A percentile compares a stretch with the other conserved stretches of the same genome.
Conservation (phyloP, 1,140 invertebrate genomes). For the Zaprionus africanus region DNA sequence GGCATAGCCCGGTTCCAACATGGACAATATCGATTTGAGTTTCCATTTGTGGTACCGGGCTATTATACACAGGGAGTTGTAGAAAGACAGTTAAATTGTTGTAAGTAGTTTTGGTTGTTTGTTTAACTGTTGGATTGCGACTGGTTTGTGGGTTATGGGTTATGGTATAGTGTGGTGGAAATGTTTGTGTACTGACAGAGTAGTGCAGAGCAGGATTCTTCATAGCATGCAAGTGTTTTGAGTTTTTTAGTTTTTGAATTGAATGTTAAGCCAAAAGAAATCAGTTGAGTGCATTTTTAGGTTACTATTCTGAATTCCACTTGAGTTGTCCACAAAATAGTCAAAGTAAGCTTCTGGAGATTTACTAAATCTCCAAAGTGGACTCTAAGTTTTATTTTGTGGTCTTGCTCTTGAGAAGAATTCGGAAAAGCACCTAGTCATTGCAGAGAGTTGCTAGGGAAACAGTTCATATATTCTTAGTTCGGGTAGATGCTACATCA, state of each 20-base stretch:
- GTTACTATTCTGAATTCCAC: neutral
- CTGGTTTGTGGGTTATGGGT: constrained; percentile 43
- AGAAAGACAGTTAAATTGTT: constrained; percentile 77
- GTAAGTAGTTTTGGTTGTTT: constrained; percentile 51
- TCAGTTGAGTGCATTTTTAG: constrained; percentile 1
- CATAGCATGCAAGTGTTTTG: constrained; percentile 44
- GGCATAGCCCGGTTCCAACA: constrained; percentile 27
- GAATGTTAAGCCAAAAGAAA: constrained; percentile 33
- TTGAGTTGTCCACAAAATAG: neutral
- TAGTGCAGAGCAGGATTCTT: constrained; percentile 47
- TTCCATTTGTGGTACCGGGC: constrained; percentile 29
- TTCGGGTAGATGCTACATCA: constrained; percentile 37
- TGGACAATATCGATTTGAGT: neutral
- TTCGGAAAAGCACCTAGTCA: neutral
- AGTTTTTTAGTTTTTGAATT: constrained; percentile 11
- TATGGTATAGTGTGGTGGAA: constrained; percentile 42
- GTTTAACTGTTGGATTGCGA: constrained; percentile 47
- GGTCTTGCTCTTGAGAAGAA: neutral
- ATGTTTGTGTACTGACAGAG: constrained; percentile 39
- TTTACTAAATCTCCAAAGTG: neutral
- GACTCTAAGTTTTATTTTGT: neutral
- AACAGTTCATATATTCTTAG: neutral
- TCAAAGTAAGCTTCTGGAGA: neutral
- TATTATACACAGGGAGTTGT: constrained; percentile 83
- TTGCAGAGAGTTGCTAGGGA: neutral